Percentiles rank a stretch among this genome's conserved stretches.
Conservation (phyloP, 2,113 vertebrate genomes). For the Neotragus moschatus region DNA sequence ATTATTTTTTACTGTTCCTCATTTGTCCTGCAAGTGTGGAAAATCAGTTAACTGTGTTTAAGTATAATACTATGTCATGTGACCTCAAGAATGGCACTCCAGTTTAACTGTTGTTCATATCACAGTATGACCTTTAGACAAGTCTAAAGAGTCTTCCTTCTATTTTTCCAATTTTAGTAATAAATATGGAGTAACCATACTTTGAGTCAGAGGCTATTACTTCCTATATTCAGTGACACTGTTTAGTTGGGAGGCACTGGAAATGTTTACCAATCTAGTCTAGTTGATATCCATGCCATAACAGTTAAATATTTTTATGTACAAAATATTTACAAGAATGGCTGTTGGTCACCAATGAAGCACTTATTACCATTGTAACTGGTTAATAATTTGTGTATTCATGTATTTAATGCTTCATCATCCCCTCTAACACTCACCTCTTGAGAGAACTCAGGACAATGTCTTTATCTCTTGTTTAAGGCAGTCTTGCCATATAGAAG, state of each 20-base stretch:
- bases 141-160: not conserved
- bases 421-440: not conserved
- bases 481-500: not conserved
- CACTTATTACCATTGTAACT: not conserved
- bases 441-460: not conserved
- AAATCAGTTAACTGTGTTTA: slow-evolving; percentile 3
- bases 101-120: not conserved
- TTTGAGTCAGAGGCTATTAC: not conserved
- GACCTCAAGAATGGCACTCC: not conserved
- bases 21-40: not conserved
- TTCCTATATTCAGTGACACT: not conserved
- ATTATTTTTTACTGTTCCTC: not conserved
- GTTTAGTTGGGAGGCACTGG: not conserved
- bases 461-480: not conserved
- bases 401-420: not conserved
- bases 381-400: not conserved
- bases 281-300: not conserved
- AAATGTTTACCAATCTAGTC: not conserved
- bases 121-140: not conserved
- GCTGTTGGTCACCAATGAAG: not conserved
- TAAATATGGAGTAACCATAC: slow-evolving; percentile 11
- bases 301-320: not conserved
- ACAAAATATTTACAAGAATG: not conserved
- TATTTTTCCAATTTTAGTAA: not conserved
- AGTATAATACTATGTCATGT: not conserved